Conservation (phyloP, 2,113 vertebrate species). For the Cynopterus brachyotis region DNA sequence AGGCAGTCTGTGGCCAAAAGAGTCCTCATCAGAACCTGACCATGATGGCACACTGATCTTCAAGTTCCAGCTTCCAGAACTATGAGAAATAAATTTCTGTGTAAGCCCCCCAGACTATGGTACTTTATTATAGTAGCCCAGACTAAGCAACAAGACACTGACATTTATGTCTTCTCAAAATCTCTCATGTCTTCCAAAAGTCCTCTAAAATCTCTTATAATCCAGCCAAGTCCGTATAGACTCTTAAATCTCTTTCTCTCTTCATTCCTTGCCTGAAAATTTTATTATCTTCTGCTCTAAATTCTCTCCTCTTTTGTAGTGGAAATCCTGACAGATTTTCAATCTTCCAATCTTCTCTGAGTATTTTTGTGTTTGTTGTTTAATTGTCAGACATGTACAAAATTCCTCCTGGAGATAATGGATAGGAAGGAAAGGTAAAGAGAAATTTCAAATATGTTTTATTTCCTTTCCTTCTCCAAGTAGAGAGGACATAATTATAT, state of each 20-base stretch:
- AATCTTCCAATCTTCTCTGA: not conserved
- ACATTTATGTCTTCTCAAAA: not conserved
- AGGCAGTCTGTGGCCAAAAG: not conserved
- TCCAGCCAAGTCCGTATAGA: not conserved
- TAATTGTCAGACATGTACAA: not conserved
- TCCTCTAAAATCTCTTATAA: not conserved
- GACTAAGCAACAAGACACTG: not conserved
- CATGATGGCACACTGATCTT: not conserved
- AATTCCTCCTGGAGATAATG: not conserved
- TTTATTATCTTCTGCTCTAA: not conserved
- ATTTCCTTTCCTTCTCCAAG: not conserved
- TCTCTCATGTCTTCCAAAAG: not conserved
- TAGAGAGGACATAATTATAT: not conserved
- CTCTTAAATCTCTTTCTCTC: not conserved
- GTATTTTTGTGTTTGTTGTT: not conserved
- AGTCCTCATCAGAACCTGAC: not conserved
- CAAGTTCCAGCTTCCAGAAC: not conserved
- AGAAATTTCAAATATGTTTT: not conserved
- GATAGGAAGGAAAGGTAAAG: not conserved
- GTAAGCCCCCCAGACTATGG: not conserved
- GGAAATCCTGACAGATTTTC: not conserved
- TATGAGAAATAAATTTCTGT: not conserved
- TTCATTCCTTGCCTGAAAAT: not conserved
- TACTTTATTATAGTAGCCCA: not conserved
- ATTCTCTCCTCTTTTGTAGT: not conserved